A percentile compares a stretch with the other conserved stretches of the same genome.
These are phyloP conservation scores for Petrolisthes cinctipes DNA, from an alignment of 2,888 invertebrate species.

Conservation along the genomic window DNA sequence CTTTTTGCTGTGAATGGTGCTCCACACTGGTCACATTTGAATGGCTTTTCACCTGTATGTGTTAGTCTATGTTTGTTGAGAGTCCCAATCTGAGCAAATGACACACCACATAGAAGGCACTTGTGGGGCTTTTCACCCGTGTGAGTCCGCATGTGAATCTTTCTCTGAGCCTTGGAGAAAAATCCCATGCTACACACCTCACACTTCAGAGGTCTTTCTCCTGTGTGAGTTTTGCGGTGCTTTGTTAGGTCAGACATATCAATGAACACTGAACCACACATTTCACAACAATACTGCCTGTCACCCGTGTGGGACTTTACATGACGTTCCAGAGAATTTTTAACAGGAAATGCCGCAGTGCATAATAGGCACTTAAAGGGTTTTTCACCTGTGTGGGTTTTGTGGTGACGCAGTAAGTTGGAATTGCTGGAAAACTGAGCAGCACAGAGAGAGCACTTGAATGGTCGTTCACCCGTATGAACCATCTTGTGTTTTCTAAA, in stretches of 20 bases:
- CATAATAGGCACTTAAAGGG: slow-evolving; percentile 34
- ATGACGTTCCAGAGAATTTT: slow-evolving; percentile 35
- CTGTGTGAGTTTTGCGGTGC: slow-evolving; percentile 28
- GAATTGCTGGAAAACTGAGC: slow-evolving; percentile 32
- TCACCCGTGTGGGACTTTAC: slow-evolving; percentile 34
- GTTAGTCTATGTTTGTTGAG: slow-evolving; percentile 33
- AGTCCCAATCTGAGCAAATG: slow-evolving; percentile 37
- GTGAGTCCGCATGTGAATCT: slow-evolving; percentile 27
- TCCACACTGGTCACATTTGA: slow-evolving; percentile 25
- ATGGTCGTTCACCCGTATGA: slow-evolving; percentile 33
- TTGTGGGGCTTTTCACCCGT: slow-evolving; percentile 36
- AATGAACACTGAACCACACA: slow-evolving; percentile 34
- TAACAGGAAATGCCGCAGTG: slow-evolving; percentile 32
- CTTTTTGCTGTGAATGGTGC: slow-evolving; percentile 33
- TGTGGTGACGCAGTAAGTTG: slow-evolving; percentile 27
- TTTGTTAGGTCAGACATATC: slow-evolving; percentile 37
- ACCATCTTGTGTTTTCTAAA: slow-evolving; percentile 28
- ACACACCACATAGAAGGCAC: slow-evolving; percentile 25
- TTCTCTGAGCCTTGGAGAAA: slow-evolving; percentile 32
- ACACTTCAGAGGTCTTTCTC: slow-evolving; percentile 28
- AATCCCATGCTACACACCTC: slow-evolving; percentile 30
- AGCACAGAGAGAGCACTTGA: slow-evolving; percentile 21
- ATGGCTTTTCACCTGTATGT: neutral
- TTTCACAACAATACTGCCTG: slow-evolving; percentile 36
- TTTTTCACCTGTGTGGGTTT: slow-evolving; percentile 28